Conservation (phyloP, 2,113 vertebrate genomes). For the Oxyura jamaicensis region DNA sequence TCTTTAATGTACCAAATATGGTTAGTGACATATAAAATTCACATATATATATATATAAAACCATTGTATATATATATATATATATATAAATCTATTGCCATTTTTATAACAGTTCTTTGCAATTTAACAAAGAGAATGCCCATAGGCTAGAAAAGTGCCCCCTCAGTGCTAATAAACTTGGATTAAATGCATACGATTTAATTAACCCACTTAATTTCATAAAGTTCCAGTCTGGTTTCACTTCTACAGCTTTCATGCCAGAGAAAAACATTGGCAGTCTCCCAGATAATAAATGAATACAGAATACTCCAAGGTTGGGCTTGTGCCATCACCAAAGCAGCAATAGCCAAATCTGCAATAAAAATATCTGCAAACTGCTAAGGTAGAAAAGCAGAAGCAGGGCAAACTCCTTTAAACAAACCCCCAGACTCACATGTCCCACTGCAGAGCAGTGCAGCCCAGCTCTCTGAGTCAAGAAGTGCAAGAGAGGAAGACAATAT, state of each 20-base stretch:
- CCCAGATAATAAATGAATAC: constrained; percentile 41
- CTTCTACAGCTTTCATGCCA: not conserved
- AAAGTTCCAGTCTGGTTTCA: not conserved
- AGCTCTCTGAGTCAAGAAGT: not conserved
- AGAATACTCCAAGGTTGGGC: not conserved
- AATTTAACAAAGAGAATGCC: not conserved
- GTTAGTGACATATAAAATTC: not conserved
- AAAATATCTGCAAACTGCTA: constrained; percentile 3
- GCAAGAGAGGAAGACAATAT: not conserved
- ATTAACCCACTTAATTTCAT: constrained; percentile 50
- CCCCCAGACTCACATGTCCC: not conserved
- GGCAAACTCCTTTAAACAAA: not conserved
- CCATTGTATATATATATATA: not conserved
- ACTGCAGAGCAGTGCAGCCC: not conserved
- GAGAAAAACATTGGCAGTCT: constrained; percentile 15
- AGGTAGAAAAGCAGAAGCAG: not conserved
- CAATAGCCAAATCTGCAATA: not conserved
- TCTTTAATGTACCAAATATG: not conserved
- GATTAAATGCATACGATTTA: constrained; percentile 6
- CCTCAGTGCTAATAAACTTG: not conserved
- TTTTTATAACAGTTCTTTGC: not conserved
- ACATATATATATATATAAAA: not conserved
- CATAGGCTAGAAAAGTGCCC: constrained; percentile 4
- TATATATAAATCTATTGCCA: not conserved
- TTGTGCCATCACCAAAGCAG: not conserved